Evolutionary conservation across 2,113 vertebrate species (phyloP).

Genomic region (Actinemys pallida): DNA sequence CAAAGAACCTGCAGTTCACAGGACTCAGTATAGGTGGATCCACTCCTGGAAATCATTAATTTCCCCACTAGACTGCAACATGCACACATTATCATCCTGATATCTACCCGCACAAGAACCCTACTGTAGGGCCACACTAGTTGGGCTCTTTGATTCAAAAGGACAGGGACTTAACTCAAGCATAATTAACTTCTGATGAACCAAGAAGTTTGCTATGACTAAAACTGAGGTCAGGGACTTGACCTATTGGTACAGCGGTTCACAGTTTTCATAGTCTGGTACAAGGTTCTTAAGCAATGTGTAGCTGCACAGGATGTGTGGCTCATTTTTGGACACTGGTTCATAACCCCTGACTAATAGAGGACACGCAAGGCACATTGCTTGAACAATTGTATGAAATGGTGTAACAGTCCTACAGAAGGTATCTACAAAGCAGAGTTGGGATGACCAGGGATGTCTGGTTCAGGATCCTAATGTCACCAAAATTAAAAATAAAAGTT

Average conservation of each 20-base stretch:
- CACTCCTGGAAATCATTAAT: not conserved
- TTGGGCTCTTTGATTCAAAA: not conserved
- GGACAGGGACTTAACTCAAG: not conserved
- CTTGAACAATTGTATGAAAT: conserved; percentile 53
- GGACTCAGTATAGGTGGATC: not conserved
- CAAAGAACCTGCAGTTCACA: not conserved
- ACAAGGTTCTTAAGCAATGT: not conserved
- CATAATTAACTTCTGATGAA: not conserved
- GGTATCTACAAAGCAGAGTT: not conserved
- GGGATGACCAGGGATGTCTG: conserved; percentile 21
- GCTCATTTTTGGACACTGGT: conserved; percentile 48
- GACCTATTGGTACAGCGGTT: not conserved
- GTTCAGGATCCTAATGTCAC: conserved; percentile 17
- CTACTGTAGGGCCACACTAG: not conserved
- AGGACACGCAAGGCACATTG: not conserved
- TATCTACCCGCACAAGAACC: not conserved
- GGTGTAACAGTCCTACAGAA: not conserved
- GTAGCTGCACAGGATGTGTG: conserved; percentile 54
- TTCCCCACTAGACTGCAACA: not conserved
- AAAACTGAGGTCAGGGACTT: not conserved
- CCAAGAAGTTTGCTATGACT: conserved; percentile 19
- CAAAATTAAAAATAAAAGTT: conserved; percentile 9
- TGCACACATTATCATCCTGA: not conserved
- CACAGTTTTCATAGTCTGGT: conserved; percentile 58
- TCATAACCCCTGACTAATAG: conserved; percentile 58